Percentiles rank a stretch among this genome's conserved stretches.
These are phyloP conservation scores for Chrysomallon squamiferum DNA, from an alignment of 1,140 invertebrate species.

Conservation along the genomic window DNA sequence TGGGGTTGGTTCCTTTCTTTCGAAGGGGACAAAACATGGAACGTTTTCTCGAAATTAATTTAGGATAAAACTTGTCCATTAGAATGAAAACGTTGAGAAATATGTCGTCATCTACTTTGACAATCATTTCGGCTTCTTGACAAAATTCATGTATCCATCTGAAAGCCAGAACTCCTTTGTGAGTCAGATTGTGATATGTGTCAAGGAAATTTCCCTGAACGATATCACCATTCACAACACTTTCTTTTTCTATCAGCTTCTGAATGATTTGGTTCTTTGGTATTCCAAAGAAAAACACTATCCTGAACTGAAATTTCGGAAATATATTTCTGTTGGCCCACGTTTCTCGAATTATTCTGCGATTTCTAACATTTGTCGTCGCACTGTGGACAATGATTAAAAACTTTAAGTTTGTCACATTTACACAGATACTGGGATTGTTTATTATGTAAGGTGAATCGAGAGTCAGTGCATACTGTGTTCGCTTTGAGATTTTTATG, in stretches of 20 bases:
- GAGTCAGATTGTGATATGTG: conserved; percentile 43
- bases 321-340: conserved; percentile 42
- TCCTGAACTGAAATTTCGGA: conserved; percentile 17
- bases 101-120: conserved; percentile 91
- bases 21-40: conserved; percentile 30
- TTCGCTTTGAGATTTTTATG: no score
- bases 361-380: conserved; percentile 27
- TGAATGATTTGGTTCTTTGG: conserved; percentile 54
- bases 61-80: conserved; percentile 14
- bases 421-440: conserved; percentile 26
- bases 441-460: conserved; percentile 18
- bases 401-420: conserved; percentile 18
- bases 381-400: conserved; percentile 46
- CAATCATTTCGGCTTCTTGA: conserved; percentile 70
- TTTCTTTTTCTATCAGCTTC: conserved; percentile 16
- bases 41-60: not conserved
- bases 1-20: conserved; percentile 21
- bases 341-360: conserved; percentile 48
- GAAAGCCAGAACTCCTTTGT: conserved; percentile 80
- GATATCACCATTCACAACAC: no score
- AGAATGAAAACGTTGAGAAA: conserved; percentile 75
- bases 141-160: conserved; percentile 79
- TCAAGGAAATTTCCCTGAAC: conserved; percentile 51
- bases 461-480: conserved; percentile 1
- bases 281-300: conserved; percentile 75